Evolutionary conservation across 2,797 vertebrate genomes (phyloP).

Genomic region (Aldrovandia affinis): DNA sequence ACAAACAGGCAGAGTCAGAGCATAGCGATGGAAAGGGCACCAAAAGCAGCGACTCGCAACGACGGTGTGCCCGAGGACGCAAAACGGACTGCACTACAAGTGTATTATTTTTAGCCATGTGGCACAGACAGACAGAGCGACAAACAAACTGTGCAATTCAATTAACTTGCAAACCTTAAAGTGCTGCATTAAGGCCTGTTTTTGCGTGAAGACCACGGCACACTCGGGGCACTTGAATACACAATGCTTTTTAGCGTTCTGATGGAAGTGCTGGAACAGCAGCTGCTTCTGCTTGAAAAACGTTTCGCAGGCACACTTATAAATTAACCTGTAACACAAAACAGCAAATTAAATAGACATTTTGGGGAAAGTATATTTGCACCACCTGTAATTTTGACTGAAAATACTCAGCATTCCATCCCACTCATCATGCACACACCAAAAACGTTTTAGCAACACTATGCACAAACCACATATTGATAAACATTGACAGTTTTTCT

Average conservation of each 20-base stretch:
- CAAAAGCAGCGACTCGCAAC: too few relatives aligned
- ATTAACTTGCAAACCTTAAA: slow-evolving; percentile 84
- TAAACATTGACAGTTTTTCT: background rate
- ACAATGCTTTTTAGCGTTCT: slow-evolving; percentile 81
- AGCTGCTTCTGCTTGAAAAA: slow-evolving; percentile 93
- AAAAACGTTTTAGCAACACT: background rate
- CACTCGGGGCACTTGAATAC: slow-evolving; percentile 97
- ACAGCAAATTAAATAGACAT: background rate
- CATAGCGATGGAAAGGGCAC: background rate
- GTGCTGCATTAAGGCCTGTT: slow-evolving; percentile 89
- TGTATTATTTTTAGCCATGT: background rate
- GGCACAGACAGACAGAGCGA: background rate
- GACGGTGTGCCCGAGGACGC: background rate
- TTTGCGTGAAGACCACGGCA: slow-evolving; percentile 88
- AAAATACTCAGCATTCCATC: too few relatives aligned
- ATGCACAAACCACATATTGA: background rate
- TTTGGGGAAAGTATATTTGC: too few relatives aligned
- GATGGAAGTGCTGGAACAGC: slow-evolving; percentile 91
- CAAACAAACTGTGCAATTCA: too few relatives aligned
- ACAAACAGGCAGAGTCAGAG: slow-evolving; percentile 20
- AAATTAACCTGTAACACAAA: slow-evolving; percentile 82
- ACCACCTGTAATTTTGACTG: too few relatives aligned
- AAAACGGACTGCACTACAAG: background rate
- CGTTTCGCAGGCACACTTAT: slow-evolving; percentile 93
- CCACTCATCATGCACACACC: background rate